phyloP scores from a whole-genome alignment of 2,113 vertebrate species.

The Oreochromis aureus region DNA sequence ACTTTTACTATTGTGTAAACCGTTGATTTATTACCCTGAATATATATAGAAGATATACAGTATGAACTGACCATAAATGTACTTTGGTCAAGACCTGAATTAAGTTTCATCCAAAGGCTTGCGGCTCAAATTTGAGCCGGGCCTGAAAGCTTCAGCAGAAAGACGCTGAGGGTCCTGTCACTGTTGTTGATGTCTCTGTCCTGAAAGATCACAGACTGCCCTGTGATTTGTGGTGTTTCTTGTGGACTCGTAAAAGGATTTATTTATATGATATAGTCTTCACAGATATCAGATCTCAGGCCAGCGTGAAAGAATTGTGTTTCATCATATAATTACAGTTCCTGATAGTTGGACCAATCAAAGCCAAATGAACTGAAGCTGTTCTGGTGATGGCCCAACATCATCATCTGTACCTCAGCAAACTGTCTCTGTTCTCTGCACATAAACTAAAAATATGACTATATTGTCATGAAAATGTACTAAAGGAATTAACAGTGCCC shows the following conservation, averaged over 20 bases:
- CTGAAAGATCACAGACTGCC: not conserved
- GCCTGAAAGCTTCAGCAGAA: not conserved
- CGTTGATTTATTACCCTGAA: not conserved
- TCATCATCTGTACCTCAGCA: fast-evolving
- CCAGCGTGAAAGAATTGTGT: fast-evolving
- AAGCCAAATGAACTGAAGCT: fast-evolving
- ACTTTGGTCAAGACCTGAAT: not conserved
- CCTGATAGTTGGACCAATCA: not conserved
- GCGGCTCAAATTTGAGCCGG: not conserved
- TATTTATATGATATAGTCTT: not conserved
- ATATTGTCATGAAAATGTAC: not conserved
- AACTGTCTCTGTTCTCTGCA: not conserved
- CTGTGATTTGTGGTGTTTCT: fast-evolving
- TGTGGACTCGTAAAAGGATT: not conserved
- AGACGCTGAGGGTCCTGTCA: not conserved
- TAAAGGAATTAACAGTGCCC: not conserved
- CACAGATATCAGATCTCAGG: fast-evolving
- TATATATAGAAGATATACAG: not conserved
- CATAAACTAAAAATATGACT: not conserved
- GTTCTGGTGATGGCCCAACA: not conserved
- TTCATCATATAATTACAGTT: not conserved
- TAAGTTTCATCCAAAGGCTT: not conserved
- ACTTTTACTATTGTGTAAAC: not conserved
- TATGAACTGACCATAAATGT: not conserved
- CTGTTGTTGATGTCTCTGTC: not conserved